Percentiles rank a stretch among this genome's conserved stretches.
These are phyloP conservation scores for Gobionotothen gibberifrons DNA, from an alignment of 2,797 vertebrate species.

Conservation along the genomic window DNA sequence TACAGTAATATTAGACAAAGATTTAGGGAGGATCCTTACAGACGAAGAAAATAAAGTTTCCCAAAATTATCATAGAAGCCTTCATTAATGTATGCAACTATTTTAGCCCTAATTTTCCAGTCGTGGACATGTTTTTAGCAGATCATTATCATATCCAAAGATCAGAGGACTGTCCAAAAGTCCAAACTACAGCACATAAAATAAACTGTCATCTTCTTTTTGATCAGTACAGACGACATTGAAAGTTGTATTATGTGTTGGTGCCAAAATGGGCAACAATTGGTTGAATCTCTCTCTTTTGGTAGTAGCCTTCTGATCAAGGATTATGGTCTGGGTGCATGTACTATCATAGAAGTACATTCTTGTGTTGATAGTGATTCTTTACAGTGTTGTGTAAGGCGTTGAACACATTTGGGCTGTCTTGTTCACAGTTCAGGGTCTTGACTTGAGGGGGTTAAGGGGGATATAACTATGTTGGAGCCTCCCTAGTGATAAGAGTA, in stretches of 20 bases:
- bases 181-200: background rate
- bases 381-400: conserved; percentile 12
- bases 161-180: no score
- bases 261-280: background rate
- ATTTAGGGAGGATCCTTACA: conserved; percentile 34
- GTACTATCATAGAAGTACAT: background rate
- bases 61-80: conserved; percentile 6
- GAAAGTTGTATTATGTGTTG: background rate
- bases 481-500: conserved; percentile 67
- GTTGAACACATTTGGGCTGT: background rate
- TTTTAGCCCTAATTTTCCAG: no score
- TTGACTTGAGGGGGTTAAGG: background rate
- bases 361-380: background rate
- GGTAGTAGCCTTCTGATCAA: background rate
- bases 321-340: background rate
- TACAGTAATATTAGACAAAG: conserved; percentile 36
- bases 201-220: background rate
- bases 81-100: conserved; percentile 2
- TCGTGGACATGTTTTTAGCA: no score
- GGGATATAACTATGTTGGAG: conserved; percentile 37
- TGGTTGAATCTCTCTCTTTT: background rate
- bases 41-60: conserved; percentile 22
- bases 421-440: conserved; percentile 31
- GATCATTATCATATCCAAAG: no score
- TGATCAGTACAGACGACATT: background rate